These are phyloP conservation scores for Pterois miles DNA, from an alignment of 2,797 vertebrate species.

Conservation along the genomic window DNA sequence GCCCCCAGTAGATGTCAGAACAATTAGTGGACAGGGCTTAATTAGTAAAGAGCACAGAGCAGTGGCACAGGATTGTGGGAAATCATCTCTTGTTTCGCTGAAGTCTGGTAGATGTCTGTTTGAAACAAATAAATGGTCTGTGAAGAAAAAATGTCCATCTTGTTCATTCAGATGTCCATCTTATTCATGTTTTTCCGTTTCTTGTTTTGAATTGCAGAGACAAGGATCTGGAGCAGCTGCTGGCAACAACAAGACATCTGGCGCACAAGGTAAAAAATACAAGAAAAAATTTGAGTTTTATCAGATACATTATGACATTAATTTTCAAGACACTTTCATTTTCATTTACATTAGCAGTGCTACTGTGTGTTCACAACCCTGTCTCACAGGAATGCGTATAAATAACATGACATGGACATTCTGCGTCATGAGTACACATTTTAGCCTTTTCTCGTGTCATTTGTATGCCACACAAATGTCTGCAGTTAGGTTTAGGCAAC, in stretches of 20 bases:
- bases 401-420: too few species aligned
- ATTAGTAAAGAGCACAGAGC: constrained; percentile 32
- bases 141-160: neutral
- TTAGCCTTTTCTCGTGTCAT: too few species aligned
- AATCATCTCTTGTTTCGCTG: neutral
- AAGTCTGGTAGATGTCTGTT: neutral
- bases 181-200: constrained; percentile 21
- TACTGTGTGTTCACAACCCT: too few species aligned
- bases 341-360: neutral
- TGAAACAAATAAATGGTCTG: neutral
- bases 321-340: neutral
- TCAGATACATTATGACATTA: neutral
- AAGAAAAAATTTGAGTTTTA: neutral
- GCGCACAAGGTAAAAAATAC: constrained; percentile 87
- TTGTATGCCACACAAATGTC: too few species aligned
- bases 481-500: too few species aligned
- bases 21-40: constrained; percentile 27
- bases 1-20: constrained; percentile 39
- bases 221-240: constrained; percentile 91
- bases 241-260: constrained; percentile 92
- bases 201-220: constrained; percentile 82
- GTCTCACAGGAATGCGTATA: too few species aligned
- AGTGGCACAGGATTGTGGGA: neutral
- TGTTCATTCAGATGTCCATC: constrained; percentile 5
- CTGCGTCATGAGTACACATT: too few species aligned